Conservation (phyloP, 1,140 invertebrate genomes). For the Drosophila sucinea region DNA sequence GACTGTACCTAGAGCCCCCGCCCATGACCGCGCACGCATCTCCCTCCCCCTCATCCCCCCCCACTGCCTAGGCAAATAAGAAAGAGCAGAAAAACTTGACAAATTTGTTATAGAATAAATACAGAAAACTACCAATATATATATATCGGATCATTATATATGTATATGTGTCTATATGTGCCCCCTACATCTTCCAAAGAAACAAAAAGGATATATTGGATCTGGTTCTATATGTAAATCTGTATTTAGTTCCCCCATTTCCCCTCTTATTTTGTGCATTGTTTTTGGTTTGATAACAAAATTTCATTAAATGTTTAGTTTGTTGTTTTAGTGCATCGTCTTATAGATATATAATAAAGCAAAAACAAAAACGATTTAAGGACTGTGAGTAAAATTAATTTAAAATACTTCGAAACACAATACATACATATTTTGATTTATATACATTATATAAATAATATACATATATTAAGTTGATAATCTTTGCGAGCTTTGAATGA, state of each 20-base stretch:
- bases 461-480: neutral
- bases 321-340: slow-evolving; percentile 53
- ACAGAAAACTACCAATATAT: neutral
- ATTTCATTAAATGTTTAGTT: slow-evolving; percentile 36
- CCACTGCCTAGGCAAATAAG: slow-evolving; percentile 3
- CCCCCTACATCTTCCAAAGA: neutral
- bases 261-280: slow-evolving; percentile 12
- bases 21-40: neutral
- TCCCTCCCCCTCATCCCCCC: neutral
- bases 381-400: slow-evolving; percentile 58
- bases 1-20: slow-evolving; percentile 31
- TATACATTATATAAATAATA: slow-evolving; percentile 13
- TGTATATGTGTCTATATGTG: neutral
- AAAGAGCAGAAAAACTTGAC: slow-evolving; percentile 1
- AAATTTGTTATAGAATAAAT: slow-evolving; percentile 4
- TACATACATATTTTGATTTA: slow-evolving; percentile 22
- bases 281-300: slow-evolving; percentile 34
- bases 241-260: neutral
- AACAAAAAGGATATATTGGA: neutral
- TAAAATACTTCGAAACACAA: slow-evolving; percentile 35
- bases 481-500: neutral
- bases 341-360: slow-evolving; percentile 27
- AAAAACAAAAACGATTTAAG: slow-evolving; percentile 26
- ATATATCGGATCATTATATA: slow-evolving; percentile 6
- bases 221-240: slow-evolving; percentile 3